Base-by-base conservation (phyloP, 2,113 vertebrate genomes). In the Nothocercus julius region DNA sequence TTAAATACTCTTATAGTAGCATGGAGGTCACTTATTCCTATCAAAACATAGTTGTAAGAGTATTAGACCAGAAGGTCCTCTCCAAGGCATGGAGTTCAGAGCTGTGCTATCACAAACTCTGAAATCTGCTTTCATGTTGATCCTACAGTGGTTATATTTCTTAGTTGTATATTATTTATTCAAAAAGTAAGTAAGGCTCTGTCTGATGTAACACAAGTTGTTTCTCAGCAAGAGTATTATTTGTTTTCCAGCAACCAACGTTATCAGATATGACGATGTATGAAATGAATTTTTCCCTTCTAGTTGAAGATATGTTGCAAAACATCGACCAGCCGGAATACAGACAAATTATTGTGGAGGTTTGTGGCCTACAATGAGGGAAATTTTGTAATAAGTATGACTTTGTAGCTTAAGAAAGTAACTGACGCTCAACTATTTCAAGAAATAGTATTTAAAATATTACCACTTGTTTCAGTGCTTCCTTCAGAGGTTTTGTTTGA, bases 221-320 rank as follows among this genome's bases (percentile, higher is more conserved):
- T 34, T 38, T 92, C 86, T 68, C 51, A 85, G 1, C 93, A 70
- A 85, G 93, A 51, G 2, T 61, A 38, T 85, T 34, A 32, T 42
- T 91, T 96, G 47, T 90, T 96, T 96, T 97, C 70, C 96, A 99
- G 99, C 99, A 99, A 98, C 99, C 99, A 36, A 99, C 99, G 2
- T 96, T 99, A 82, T 99, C 99, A 3, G 99, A 99, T 97, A 99
- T 99, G 99, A 99, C 99, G 7, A 99, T 99, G 99, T 99, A 99
- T 14, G 99, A 99, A 97, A 99, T 99, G 99, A 99, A 99, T 97
- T 99, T 99, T 97, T 99, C 99, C 47, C 98, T 99, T 82, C 98
- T 99, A n/a, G 99, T 99, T 89, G 99, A 99, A 97, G 99, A 99
- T 96, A 99, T 98, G 62, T 96, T 99, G 97, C 98, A 98, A 95